phyloP scores from a whole-genome alignment of 2,113 vertebrate species.

The Mus pahari region DNA sequence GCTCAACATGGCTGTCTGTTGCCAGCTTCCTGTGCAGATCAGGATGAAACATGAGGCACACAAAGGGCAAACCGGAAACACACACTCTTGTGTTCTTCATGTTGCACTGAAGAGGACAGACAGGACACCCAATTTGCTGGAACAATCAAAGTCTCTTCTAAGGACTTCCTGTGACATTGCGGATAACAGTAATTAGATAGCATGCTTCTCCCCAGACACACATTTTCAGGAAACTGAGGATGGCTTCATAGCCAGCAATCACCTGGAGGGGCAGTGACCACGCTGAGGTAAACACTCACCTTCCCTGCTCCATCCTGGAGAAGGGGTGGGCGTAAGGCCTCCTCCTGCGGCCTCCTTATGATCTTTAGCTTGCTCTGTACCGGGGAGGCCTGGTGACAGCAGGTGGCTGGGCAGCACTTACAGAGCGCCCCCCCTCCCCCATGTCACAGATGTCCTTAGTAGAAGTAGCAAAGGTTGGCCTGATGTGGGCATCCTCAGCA shows the following conservation, averaged over 20 bases:
- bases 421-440: neutral
- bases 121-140: neutral
- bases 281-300: neutral
- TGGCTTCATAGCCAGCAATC: fast-evolving
- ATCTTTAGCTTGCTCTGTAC: neutral
- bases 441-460: neutral
- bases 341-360: neutral
- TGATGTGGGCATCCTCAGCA: neutral
- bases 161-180: neutral
- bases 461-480: neutral
- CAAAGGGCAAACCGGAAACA: neutral
- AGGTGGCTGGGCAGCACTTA: neutral
- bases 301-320: neutral
- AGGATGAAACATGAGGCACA: too few species aligned
- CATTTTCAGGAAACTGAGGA: neutral
- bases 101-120: neutral
- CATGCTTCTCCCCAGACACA: too few species aligned
- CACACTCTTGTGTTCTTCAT: too few species aligned
- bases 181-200: neutral
- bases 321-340: neutral
- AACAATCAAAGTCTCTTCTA: neutral
- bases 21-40: conserved; percentile 16
- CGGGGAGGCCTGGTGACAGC: neutral
- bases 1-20: neutral
- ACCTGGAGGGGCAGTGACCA: neutral